These are phyloP conservation scores for Ectemnius cavifrons DNA, from an alignment of 2,888 invertebrate genomes.

Conservation along the genomic window DNA sequence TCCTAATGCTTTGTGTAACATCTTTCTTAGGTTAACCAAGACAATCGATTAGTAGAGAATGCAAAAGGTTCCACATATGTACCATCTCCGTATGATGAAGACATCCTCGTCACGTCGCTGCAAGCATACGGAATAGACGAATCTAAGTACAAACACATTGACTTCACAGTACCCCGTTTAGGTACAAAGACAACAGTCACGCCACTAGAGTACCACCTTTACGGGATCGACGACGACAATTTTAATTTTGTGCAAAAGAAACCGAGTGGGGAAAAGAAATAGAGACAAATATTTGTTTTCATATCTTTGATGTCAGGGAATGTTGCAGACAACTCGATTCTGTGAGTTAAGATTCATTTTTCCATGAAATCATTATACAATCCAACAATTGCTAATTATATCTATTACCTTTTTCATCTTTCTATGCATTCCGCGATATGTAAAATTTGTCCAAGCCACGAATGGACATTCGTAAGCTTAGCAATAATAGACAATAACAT, in stretches of 20 bases:
- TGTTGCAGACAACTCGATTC: too few species aligned
- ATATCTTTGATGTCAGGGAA: too few species aligned
- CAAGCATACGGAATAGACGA: slow-evolving; percentile 43
- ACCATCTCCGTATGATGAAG: slow-evolving; percentile 48
- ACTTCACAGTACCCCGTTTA: slow-evolving; percentile 46
- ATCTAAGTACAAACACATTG: slow-evolving; percentile 34
- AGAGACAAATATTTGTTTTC: neutral
- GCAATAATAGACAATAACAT: too few species aligned
- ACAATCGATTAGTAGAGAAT: neutral
- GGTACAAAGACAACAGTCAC: slow-evolving; percentile 47
- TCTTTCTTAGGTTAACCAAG: slow-evolving; percentile 8
- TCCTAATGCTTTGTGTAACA: neutral
- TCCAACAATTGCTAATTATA: too few species aligned
- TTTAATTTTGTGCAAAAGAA: slow-evolving; percentile 49
- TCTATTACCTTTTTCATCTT: too few species aligned
- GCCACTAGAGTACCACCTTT: slow-evolving; percentile 35
- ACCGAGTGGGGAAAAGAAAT: slow-evolving; percentile 1
- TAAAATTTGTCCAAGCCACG: too few species aligned
- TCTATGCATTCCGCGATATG: too few species aligned
- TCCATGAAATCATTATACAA: too few species aligned
- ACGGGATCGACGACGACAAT: slow-evolving; percentile 19
- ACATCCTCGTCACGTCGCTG: slow-evolving; percentile 47
- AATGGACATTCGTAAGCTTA: too few species aligned
- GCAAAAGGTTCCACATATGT: slow-evolving; percentile 23
- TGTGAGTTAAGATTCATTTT: too few species aligned